These are phyloP conservation scores for Scaptomyza flava DNA, from an alignment of 2,888 invertebrate species.

Conservation along the genomic window DNA sequence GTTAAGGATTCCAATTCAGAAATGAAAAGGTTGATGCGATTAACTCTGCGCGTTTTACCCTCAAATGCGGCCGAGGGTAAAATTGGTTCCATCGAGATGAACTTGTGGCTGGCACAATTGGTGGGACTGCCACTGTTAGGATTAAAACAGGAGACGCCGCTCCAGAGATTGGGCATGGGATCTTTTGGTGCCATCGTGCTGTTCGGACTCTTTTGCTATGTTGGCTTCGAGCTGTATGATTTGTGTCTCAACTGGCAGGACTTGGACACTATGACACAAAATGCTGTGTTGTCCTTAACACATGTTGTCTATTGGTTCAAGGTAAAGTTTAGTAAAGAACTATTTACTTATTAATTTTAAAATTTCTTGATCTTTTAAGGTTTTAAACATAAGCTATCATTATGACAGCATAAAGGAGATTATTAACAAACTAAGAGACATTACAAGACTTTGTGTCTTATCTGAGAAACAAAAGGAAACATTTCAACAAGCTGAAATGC, in stretches of 20 bases:
- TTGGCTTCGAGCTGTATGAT: constrained; percentile 52
- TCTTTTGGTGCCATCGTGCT: constrained; percentile 37
- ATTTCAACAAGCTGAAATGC: constrained; percentile 38
- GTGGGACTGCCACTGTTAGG: constrained; percentile 68
- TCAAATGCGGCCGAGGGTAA: constrained; percentile 64
- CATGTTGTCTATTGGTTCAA: constrained; percentile 52
- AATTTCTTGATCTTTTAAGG: constrained; percentile 22
- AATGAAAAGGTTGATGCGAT: constrained; percentile 43
- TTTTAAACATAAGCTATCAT: constrained; percentile 53
- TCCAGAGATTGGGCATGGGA: constrained; percentile 23
- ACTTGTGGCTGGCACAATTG: constrained; percentile 68
- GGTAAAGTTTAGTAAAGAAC: constrained; percentile 28
- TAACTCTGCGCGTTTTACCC: constrained; percentile 40
- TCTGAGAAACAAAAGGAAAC: constrained; percentile 47
- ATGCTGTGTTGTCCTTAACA: constrained; percentile 54
- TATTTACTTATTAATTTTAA: background rate
- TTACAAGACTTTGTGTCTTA: constrained; percentile 48
- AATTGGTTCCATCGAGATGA: constrained; percentile 73
- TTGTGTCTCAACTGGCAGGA: constrained; percentile 43
- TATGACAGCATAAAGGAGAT: constrained; percentile 43
- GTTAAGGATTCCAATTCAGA: background rate
- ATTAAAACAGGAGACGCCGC: constrained; percentile 50
- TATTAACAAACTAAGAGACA: constrained; percentile 29
- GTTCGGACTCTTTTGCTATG: constrained; percentile 36
- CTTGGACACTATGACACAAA: constrained; percentile 60